Evolutionary conservation across 2,888 invertebrate species (phyloP).

Genomic region (Lissocephala sabroskyi): DNA sequence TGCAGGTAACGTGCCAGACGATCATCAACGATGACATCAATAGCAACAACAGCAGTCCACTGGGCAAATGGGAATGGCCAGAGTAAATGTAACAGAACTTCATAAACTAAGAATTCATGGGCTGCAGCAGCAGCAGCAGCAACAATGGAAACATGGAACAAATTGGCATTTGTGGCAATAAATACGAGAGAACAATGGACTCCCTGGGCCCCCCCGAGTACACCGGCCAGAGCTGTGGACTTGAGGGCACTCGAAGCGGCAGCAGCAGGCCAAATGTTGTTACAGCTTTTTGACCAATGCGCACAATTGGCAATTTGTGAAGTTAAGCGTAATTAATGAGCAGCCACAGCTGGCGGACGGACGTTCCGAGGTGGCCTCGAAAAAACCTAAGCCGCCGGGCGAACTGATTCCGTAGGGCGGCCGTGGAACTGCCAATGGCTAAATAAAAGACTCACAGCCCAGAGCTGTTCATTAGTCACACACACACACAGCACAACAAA

Average conservation of each 20-base stretch:
- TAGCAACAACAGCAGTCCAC: not conserved
- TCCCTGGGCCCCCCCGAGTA: slow-evolving; percentile 18
- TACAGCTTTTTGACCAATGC: slow-evolving; percentile 45
- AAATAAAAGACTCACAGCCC: slow-evolving; percentile 3
- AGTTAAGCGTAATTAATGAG: slow-evolving; percentile 66
- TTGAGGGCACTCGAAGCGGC: slow-evolving; percentile 8
- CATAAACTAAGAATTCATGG: slow-evolving; percentile 61
- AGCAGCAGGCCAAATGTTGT: slow-evolving; percentile 28
- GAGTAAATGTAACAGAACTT: slow-evolving; percentile 47
- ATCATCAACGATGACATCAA: slow-evolving; percentile 29
- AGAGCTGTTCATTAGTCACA: slow-evolving; percentile 20
- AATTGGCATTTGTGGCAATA: slow-evolving; percentile 57
- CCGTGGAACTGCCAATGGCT: slow-evolving; percentile 2
- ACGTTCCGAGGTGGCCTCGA: not conserved
- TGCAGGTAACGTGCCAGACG: slow-evolving; percentile 53
- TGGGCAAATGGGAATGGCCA: no score
- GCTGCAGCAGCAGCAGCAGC: slow-evolving; percentile 7
- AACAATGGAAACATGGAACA: slow-evolving; percentile 44
- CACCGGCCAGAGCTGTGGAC: slow-evolving; percentile 5
- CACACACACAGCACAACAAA: slow-evolving; percentile 15
- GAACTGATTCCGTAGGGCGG: not conserved
- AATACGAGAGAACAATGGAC: slow-evolving; percentile 53
- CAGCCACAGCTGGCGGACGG: slow-evolving; percentile 5
- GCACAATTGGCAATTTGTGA: slow-evolving; percentile 67
- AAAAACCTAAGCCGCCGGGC: not conserved